Evolutionary conservation across 2,888 invertebrate genomes (phyloP).

Genomic region (Callimorpha dominula): DNA sequence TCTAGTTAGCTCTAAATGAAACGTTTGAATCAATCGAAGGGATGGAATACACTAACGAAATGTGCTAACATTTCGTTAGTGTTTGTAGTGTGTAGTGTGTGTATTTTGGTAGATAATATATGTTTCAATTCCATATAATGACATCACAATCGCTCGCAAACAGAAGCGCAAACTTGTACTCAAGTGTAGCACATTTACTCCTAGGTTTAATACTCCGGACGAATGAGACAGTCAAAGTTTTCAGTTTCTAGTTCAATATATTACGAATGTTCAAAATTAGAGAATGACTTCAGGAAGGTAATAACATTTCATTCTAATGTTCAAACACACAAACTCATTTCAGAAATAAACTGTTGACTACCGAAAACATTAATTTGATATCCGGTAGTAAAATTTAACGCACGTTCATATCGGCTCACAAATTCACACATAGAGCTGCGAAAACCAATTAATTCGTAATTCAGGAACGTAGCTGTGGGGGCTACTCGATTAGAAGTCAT

Average conservation of each 20-base stretch:
- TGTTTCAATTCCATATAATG: too few species aligned
- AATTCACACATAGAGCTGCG: slow-evolving; percentile 38
- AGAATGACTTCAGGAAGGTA: background rate
- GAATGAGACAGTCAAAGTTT: too few species aligned
- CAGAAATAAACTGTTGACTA: slow-evolving; percentile 9
- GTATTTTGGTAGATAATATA: too few species aligned
- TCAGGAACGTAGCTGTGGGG: slow-evolving; percentile 12
- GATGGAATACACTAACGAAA: too few species aligned
- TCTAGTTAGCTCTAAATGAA: too few species aligned
- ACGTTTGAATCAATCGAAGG: too few species aligned
- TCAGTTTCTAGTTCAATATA: too few species aligned
- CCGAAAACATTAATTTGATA: slow-evolving; percentile 11
- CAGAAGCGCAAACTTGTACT: background rate
- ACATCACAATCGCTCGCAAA: too few species aligned
- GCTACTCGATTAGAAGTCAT: slow-evolving; percentile 17
- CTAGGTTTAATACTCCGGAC: background rate
- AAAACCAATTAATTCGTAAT: slow-evolving; percentile 42
- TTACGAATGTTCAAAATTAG: too few species aligned
- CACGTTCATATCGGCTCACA: slow-evolving; percentile 27
- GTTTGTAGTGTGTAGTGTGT: too few species aligned
- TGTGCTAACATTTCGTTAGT: too few species aligned
- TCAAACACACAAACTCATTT: background rate
- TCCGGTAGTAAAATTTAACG: slow-evolving; percentile 23
- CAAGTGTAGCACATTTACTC: background rate
- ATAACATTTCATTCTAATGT: background rate